Percentiles rank a stretch among this genome's conserved stretches.
Conservation (phyloP, 2,113 vertebrate species). For the Globicephala melas region DNA sequence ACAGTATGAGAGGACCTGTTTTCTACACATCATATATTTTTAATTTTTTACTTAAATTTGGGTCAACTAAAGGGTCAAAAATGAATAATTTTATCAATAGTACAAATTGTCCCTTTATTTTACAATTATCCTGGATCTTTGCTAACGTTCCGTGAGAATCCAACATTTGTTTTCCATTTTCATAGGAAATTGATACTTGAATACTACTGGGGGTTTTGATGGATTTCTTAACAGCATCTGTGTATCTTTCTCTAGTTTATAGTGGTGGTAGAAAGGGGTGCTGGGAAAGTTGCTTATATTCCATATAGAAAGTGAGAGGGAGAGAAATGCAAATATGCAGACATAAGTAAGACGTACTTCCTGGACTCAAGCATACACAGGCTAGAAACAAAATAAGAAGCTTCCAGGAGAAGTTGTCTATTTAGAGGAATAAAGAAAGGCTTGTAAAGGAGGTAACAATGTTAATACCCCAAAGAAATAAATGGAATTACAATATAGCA, state of each 20-base stretch:
- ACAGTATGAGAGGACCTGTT: background rate
- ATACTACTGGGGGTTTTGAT: background rate
- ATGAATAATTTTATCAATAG: background rate
- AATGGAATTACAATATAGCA: background rate
- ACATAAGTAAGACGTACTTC: background rate
- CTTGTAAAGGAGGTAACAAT: background rate
- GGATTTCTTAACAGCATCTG: background rate
- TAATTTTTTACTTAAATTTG: background rate
- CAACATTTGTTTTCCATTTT: background rate
- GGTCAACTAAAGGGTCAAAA: background rate
- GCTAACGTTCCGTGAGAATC: background rate
- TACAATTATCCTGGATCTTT: background rate
- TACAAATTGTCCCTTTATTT: background rate
- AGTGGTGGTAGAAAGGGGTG: rapidly evolving
- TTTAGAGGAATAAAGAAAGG: background rate
- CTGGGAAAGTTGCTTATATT: background rate
- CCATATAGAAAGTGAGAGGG: background rate
- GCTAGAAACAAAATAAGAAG: background rate
- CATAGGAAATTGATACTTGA: background rate
- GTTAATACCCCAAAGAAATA: background rate
- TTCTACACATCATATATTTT: background rate
- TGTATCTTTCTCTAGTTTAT: background rate
- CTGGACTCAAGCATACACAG: background rate
- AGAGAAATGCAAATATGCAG: background rate
- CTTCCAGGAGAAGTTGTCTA: background rate